Evolutionary conservation across 2,797 vertebrate species (phyloP), one percentile per base, ranked within the genome.

Genomic region (Mormyrus hasselquistii): DNA sequence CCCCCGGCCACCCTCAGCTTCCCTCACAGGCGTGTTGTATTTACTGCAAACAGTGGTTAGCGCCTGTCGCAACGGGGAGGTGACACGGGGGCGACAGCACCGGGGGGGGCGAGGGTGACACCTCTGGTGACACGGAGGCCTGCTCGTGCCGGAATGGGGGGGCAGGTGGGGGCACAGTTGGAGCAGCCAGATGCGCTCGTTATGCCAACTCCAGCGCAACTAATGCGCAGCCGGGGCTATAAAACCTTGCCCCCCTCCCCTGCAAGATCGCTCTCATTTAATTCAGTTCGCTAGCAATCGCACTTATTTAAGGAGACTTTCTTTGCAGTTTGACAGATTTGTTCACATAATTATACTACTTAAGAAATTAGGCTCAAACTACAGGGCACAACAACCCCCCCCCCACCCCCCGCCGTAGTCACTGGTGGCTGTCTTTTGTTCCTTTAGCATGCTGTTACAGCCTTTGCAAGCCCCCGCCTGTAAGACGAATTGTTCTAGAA

Each of bases 1-100:
- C 55, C 69, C 62, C 22, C 86, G 4, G 38, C 12, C 0, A 2
- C 55, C n/a, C 55, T 86, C 47, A 50, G 89, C 52, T 89, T 86
- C 84, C 84, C 50, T 89, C 85, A 89, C 89, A 59, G 85, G 62
- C 84, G 10, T 85, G 49, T 49, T 9, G n/a, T 89, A 89, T 89
- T 89, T 89, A 89, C 84, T 87, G 86, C 86, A 62, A 89, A 87
- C 89, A 89, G 59, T 10, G 44, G 89, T 89, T 89, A 89, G 85
- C 89, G 57, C 84, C 85, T 53, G 84, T 34, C 3, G 50, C 22
- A 4, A 55, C 7, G 49, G 57, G 25, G 86, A n/a, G 86, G 22
- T 10, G 55, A 44, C 41, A 47, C 8, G 38, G 38, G 29, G 88
- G 50, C 49, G 57, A 65, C 22, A 59, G 53, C 85, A 5, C 85